Evolutionary conservation across 2,113 vertebrate species (phyloP).

Genomic region (Onychostruthus taczanowskii): DNA sequence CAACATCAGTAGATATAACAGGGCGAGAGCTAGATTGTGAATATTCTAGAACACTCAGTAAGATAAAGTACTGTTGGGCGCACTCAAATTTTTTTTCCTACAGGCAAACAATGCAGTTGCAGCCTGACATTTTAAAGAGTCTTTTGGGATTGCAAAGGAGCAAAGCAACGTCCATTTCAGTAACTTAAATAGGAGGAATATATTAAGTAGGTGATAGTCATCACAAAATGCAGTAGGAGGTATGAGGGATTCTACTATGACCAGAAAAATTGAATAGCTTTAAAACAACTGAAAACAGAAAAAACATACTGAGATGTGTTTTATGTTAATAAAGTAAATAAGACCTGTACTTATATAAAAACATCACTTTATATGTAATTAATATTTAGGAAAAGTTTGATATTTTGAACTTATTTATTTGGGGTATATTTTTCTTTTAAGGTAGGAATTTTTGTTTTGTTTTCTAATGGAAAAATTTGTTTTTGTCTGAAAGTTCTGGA

Average conservation of each 20-base stretch:
- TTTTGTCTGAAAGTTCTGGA: not conserved
- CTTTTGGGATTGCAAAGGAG: not conserved
- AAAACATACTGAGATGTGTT: not conserved
- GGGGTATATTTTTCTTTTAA: not conserved
- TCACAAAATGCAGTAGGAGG: not conserved
- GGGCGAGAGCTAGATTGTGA: not conserved
- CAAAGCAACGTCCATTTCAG: not conserved
- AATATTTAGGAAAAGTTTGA: not conserved
- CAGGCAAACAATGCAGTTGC: not conserved
- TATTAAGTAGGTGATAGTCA: not conserved
- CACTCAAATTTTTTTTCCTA: not conserved
- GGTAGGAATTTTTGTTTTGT: not conserved
- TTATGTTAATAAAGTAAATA: not conserved
- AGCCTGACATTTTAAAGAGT: not conserved
- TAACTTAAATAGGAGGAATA: not conserved
- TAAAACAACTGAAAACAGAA: not conserved
- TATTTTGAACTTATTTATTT: not conserved
- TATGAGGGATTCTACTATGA: not conserved
- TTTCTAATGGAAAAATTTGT: not conserved
- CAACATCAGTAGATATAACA: not conserved
- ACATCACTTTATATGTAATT: not conserved
- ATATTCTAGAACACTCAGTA: not conserved
- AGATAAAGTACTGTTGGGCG: not conserved
- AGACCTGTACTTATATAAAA: not conserved
- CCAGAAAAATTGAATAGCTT: not conserved